A percentile compares a stretch with the other conserved stretches of the same genome.
Evolutionary conservation across 1,140 invertebrate genomes (phyloP).

Genomic region (Aphelinus atriplicis): DNA sequence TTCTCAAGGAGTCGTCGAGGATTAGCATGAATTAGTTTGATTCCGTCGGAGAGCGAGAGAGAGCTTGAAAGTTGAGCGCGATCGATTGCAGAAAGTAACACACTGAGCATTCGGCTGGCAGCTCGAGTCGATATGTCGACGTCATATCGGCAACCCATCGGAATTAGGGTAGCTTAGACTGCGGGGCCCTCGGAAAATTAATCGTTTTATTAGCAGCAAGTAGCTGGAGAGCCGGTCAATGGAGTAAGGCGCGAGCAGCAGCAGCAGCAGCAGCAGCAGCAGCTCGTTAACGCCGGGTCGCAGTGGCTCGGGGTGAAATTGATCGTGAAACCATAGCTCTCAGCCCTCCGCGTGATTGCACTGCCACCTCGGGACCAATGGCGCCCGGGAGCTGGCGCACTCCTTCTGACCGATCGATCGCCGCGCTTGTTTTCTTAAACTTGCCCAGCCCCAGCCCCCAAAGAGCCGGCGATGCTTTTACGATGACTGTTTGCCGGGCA

Average conservation of each 20-base stretch:
- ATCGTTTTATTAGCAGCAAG: conserved; percentile 35
- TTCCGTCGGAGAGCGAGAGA: no score
- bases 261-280: background rate
- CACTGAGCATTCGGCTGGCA: no score
- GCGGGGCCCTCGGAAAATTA: conserved; percentile 12
- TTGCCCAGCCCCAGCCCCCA: background rate
- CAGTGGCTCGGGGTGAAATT: conserved; percentile 14
- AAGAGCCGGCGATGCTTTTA: conserved; percentile 43
- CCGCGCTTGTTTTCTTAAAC: background rate
- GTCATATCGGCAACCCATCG: no score
- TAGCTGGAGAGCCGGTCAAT: background rate
- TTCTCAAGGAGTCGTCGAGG: no score
- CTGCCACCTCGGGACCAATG: background rate
- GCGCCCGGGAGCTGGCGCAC: background rate
- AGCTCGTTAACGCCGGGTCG: background rate
- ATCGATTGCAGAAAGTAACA: no score
- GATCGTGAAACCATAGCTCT: conserved; percentile 19
- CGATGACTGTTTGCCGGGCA: conserved; percentile 44
- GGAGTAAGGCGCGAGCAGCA: no score
- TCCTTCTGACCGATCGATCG: background rate
- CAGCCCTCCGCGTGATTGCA: conserved; percentile 12
- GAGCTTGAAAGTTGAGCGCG: no score
- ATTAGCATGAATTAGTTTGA: no score
- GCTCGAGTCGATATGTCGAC: no score
- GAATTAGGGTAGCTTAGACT: no score